A percentile compares a stretch with the other conserved stretches of the same genome.
Evolutionary conservation across 2,888 invertebrate species (phyloP).

Genomic region (Drosophila rubida): DNA sequence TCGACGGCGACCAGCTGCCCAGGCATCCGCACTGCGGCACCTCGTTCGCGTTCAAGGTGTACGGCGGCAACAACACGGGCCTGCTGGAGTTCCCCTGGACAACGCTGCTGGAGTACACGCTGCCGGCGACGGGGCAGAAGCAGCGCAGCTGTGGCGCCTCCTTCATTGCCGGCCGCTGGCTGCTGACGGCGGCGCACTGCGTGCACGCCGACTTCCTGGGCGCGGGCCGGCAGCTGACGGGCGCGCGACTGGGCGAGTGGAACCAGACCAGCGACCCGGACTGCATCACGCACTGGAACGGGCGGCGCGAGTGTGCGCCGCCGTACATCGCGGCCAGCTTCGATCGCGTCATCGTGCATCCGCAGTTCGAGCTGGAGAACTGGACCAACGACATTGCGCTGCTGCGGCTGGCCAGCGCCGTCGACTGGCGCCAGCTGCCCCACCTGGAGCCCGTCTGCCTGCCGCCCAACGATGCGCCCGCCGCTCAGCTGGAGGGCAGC

Average conservation of each 20-base stretch:
- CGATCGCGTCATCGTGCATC: constrained; percentile 88
- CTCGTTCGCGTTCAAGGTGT: constrained; percentile 44
- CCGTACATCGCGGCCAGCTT: constrained; percentile 87
- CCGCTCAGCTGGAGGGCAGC: constrained; percentile 75
- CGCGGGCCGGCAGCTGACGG: constrained; percentile 85
- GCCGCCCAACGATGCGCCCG: constrained; percentile 79
- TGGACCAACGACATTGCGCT: constrained; percentile 88
- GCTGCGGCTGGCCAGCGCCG: constrained; percentile 86
- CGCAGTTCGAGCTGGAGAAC: constrained; percentile 85
- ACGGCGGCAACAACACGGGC: constrained; percentile 42
- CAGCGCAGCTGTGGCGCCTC: constrained; percentile 88
- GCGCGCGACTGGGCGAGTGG: constrained; percentile 79
- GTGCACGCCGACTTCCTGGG: constrained; percentile 86
- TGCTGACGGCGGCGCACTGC: constrained; percentile 65
- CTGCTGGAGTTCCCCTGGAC: constrained; percentile 66
- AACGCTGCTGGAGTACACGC: constrained; percentile 52
- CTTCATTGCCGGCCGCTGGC: constrained; percentile 68
- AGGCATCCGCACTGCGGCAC: constrained; percentile 59
- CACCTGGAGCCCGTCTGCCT: constrained; percentile 87
- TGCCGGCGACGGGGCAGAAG: constrained; percentile 84
- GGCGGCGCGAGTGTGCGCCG: constrained; percentile 86
- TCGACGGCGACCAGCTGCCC: constrained; percentile 46
- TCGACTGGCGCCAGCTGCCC: constrained; percentile 83
- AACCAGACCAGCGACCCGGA: constrained; percentile 87
- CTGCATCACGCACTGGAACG: constrained; percentile 85